These are phyloP conservation scores for Carposina sasakii DNA, from an alignment of 1,140 invertebrate species.

Conservation along the genomic window DNA sequence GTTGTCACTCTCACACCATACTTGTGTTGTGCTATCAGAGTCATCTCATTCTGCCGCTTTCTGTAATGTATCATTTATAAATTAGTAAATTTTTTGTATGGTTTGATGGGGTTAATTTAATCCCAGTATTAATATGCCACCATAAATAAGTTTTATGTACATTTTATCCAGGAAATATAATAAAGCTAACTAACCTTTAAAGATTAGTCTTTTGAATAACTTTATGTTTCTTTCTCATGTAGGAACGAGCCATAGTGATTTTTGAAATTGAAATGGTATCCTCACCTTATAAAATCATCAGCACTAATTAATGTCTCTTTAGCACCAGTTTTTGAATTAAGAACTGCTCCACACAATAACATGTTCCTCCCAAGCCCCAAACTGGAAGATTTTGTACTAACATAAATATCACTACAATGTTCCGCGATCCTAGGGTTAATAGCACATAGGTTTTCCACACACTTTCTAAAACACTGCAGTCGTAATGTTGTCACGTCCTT, in stretches of 20 bases:
- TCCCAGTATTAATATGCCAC: too few relatives aligned
- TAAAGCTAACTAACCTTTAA: background rate
- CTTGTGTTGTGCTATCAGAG: conserved; percentile 75
- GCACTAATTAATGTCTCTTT: conserved; percentile 63
- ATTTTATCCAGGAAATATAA: too few relatives aligned
- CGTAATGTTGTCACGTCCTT: conserved; percentile 45
- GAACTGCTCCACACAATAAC: conserved; percentile 67
- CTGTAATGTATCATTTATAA: too few relatives aligned
- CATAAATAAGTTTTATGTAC: too few relatives aligned
- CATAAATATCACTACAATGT: conserved; percentile 36
- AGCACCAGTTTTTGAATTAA: conserved; percentile 58
- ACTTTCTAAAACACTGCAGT: conserved; percentile 48
- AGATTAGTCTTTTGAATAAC: too few relatives aligned
- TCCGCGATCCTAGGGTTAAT: conserved; percentile 31
- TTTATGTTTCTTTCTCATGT: too few relatives aligned
- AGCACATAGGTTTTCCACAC: conserved; percentile 48
- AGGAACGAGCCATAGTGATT: background rate
- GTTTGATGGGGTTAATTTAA: too few relatives aligned
- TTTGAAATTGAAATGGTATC: background rate
- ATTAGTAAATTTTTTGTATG: too few relatives aligned
- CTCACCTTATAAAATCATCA: conserved; percentile 59
- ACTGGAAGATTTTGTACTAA: conserved; percentile 66
- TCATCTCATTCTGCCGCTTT: conserved; percentile 73
- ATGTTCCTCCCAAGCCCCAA: conserved; percentile 27
- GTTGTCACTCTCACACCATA: conserved; percentile 69